Evolutionary conservation across 2,888 invertebrate genomes (phyloP).

Genomic region (Drosophila niveifrons): DNA sequence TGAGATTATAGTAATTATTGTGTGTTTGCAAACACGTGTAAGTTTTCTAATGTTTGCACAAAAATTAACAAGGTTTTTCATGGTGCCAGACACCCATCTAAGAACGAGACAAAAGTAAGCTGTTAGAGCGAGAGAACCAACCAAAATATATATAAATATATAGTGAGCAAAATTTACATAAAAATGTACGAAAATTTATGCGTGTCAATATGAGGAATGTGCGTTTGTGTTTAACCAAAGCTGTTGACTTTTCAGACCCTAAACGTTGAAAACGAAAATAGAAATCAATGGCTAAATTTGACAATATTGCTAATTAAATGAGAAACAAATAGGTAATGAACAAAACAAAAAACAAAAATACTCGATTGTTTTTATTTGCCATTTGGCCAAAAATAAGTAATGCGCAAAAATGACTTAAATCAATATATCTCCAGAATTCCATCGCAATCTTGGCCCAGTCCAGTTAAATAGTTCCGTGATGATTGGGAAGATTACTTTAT

Average conservation of each 20-base stretch:
- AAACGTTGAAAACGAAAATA: constrained; percentile 36
- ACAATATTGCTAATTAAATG: constrained; percentile 49
- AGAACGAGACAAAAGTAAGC: constrained; percentile 6
- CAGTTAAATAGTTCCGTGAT: constrained; percentile 34
- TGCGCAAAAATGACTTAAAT: constrained; percentile 23
- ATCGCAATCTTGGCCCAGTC: constrained; percentile 7
- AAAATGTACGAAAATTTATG: constrained; percentile 38
- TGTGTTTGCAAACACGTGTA: constrained; percentile 37
- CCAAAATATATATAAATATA: neutral
- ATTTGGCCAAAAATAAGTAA: constrained; percentile 26
- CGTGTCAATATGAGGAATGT: constrained; percentile 49
- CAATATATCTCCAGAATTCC: constrained; percentile 31
- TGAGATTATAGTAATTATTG: constrained; percentile 14
- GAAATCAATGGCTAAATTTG: constrained; percentile 43
- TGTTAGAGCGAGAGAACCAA: constrained; percentile 1
- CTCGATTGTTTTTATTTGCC: constrained; percentile 4
- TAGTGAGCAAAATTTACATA: constrained; percentile 40
- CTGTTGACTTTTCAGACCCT: constrained; percentile 27
- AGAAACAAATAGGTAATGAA: constrained; percentile 20
- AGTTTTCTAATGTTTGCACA: constrained; percentile 35
- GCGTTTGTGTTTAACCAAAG: constrained; percentile 20
- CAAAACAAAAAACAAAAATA: constrained; percentile 6
- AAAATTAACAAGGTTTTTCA: constrained; percentile 42
- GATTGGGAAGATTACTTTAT: neutral
- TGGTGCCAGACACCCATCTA: neutral